Evolutionary conservation across 2,888 invertebrate species (phyloP).

Genomic region (Metopia argyrocephala): DNA sequence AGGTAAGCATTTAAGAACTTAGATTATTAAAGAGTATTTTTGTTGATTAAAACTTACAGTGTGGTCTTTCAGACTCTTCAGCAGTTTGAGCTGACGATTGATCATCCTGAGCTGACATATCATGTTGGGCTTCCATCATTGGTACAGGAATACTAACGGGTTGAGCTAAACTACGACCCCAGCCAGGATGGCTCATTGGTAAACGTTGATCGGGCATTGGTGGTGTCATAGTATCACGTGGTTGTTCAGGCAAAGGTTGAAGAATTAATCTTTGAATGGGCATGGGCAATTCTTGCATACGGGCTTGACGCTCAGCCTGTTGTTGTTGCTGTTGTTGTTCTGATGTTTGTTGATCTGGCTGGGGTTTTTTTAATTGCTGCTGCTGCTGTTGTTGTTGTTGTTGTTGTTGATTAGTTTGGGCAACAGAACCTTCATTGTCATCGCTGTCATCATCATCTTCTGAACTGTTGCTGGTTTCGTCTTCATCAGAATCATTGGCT

Average conservation of each 20-base stretch:
- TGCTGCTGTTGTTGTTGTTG: constrained; percentile 48
- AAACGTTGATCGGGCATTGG: constrained; percentile 77
- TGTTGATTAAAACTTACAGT: constrained; percentile 82
- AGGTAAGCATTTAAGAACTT: not conserved
- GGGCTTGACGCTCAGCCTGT: constrained; percentile 71
- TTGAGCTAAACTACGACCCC: constrained; percentile 78
- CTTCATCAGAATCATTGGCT: constrained; percentile 73
- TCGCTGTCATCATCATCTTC: constrained; percentile 72
- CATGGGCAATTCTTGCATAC: constrained; percentile 59
- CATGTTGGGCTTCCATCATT: constrained; percentile 81
- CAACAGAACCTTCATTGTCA: constrained; percentile 38
- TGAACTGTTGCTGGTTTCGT: constrained; percentile 68
- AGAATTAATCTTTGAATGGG: constrained; percentile 72
- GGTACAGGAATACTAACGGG: constrained; percentile 80
- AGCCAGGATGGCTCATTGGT: constrained; percentile 77
- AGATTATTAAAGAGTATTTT: too few relatives aligned
- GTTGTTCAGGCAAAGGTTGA: constrained; percentile 76
- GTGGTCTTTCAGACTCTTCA: constrained; percentile 82
- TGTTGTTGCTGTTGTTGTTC: constrained; percentile 72
- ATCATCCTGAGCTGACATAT: constrained; percentile 73
- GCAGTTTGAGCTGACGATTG: constrained; percentile 77
- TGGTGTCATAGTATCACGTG: constrained; percentile 76
- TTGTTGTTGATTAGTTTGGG: constrained; percentile 39
- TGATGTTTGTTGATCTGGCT: constrained; percentile 70
- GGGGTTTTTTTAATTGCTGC: constrained; percentile 48